A percentile compares a stretch with the other conserved stretches of the same genome.
These are phyloP conservation scores for Agelaius phoeniceus DNA, from an alignment of 2,113 vertebrate genomes.

Conservation along the genomic window DNA sequence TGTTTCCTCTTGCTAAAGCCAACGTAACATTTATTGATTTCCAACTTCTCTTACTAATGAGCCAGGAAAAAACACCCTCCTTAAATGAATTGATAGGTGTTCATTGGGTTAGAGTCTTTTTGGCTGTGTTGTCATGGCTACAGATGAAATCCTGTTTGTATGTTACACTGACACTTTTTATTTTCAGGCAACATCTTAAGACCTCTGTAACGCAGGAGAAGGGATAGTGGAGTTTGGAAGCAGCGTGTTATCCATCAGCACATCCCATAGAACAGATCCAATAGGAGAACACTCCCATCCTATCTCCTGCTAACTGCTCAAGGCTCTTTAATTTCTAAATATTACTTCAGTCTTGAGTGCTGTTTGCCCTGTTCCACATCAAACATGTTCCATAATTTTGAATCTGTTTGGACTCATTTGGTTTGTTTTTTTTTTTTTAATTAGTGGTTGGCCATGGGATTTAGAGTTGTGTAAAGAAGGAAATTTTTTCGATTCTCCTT, in stretches of 20 bases:
- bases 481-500: neutral
- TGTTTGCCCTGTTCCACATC: neutral
- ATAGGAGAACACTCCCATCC: neutral
- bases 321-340: slow-evolving; percentile 5
- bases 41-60: slow-evolving; percentile 23
- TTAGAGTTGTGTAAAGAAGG: neutral
- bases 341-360: neutral
- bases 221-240: neutral
- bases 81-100: neutral
- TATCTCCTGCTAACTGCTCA: neutral
- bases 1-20: slow-evolving; percentile 68
- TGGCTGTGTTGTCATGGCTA: slow-evolving; percentile 25
- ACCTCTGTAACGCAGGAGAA: neutral
- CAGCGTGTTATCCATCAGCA: neutral
- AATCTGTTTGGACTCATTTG: neutral
- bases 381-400: neutral
- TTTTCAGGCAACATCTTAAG: slow-evolving; percentile 12
- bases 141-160: slow-evolving; percentile 13
- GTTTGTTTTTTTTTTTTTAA: neutral
- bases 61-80: slow-evolving; percentile 20
- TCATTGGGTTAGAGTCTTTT: neutral
- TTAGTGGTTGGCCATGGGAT: neutral
- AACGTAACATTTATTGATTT: slow-evolving; percentile 39
- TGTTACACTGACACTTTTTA: neutral
- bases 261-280: neutral